Percentiles rank a stretch among this genome's conserved stretches.
Evolutionary conservation across 1,140 invertebrate genomes (phyloP).

Genomic region (Apocrypta bakeri): DNA sequence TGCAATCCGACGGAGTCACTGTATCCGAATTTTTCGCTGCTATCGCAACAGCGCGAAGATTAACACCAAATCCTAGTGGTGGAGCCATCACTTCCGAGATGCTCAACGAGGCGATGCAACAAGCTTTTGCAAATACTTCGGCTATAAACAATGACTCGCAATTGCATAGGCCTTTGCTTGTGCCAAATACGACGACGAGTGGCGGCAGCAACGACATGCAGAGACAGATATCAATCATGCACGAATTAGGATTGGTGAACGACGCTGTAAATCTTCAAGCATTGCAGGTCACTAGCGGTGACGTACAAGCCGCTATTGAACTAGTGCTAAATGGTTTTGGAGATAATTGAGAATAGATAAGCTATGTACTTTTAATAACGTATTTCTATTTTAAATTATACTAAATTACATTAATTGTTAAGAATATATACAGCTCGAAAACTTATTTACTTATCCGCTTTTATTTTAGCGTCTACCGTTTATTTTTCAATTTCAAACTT

Average conservation of each 20-base stretch:
- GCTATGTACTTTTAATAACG: not conserved
- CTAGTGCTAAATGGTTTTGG: constrained; percentile 79
- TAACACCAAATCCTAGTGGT: constrained; percentile 50
- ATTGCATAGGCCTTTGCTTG: constrained; percentile 49
- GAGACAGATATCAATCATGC: constrained; percentile 86
- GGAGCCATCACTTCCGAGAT: constrained; percentile 76
- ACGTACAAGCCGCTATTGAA: constrained; percentile 92
- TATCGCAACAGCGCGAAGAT: constrained; percentile 68
- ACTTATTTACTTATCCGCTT: not conserved
- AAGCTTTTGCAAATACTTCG: constrained; percentile 72
- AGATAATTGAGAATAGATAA: constrained; percentile 61
- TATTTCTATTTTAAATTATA: not conserved
- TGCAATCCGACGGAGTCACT: constrained; percentile 71
- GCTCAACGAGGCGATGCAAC: constrained; percentile 77
- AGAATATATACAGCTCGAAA: not conserved
- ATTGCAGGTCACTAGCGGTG: constrained; percentile 85
- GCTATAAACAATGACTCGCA: constrained; percentile 26
- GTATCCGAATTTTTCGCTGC: constrained; percentile 74
- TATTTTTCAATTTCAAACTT: not conserved
- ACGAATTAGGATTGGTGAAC: constrained; percentile 91
- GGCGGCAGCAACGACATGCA: constrained; percentile 59
- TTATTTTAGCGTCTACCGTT: not conserved
- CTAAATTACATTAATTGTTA: not conserved
- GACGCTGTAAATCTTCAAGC: constrained; percentile 89
- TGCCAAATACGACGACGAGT: constrained; percentile 30